A percentile compares a stretch with the other conserved stretches of the same genome.
These are phyloP conservation scores for Diachasmimorpha longicaudata DNA, from an alignment of 1,140 invertebrate species.

Conservation along the genomic window DNA sequence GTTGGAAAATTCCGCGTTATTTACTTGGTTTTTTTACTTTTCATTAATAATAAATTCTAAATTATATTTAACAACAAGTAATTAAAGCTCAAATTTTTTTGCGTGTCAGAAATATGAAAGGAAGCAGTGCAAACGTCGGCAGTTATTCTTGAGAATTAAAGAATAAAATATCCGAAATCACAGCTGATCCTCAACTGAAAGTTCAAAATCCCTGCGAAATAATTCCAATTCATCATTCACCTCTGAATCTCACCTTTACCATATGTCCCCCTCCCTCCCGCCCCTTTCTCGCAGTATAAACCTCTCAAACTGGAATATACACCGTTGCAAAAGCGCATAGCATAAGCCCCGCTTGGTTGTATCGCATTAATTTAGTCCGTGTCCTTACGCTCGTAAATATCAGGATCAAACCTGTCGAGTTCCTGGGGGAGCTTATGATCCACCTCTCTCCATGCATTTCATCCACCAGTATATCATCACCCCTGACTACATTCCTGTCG, in stretches of 20 bases:
- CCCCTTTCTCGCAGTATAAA: neutral
- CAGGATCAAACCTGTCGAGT: slow-evolving; percentile 30
- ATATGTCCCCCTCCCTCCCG: neutral
- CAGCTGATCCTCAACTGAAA: neutral
- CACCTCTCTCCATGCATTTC: neutral
- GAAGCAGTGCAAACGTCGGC: too few relatives aligned
- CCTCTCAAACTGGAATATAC: neutral
- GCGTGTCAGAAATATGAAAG: too few relatives aligned
- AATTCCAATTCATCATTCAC: neutral
- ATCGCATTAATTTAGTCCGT: slow-evolving; percentile 29
- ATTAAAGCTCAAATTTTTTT: too few relatives aligned
- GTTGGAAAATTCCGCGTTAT: too few relatives aligned
- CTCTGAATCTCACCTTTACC: neutral
- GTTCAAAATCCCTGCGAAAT: neutral
- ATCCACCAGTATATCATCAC: neutral
- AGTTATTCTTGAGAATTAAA: too few relatives aligned
- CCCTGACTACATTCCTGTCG: neutral
- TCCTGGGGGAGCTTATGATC: slow-evolving; percentile 20
- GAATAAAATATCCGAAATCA: too few relatives aligned
- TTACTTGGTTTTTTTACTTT: too few relatives aligned
- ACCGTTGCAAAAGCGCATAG: neutral
- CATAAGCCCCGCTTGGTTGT: neutral
- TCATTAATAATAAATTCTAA: too few relatives aligned
- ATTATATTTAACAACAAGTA: too few relatives aligned
- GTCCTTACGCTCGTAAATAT: slow-evolving; percentile 25